Evolutionary conservation across 2,113 vertebrate genomes (phyloP).

Genomic region (Etheostoma spectabile): DNA sequence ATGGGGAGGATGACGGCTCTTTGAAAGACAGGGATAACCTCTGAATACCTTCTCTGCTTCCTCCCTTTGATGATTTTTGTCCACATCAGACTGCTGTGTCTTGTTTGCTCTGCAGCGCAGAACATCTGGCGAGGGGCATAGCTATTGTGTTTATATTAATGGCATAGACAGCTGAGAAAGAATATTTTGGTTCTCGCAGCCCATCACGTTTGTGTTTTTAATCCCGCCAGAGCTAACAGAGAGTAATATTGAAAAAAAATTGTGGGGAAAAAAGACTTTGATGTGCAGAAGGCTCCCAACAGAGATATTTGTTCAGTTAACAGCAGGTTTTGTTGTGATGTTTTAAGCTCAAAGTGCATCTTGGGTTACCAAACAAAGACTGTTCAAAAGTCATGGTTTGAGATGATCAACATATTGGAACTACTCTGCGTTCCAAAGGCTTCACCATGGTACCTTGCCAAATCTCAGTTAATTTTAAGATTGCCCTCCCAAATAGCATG

Average conservation of each 20-base stretch:
- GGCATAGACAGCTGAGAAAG: conserved; percentile 44
- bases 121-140: conserved; percentile 59
- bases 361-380: conserved; percentile 68
- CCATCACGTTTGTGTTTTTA: conserved; percentile 30
- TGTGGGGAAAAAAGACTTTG: conserved; percentile 47
- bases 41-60: conserved; percentile 48
- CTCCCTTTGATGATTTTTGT: conserved; percentile 60
- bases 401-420: conserved; percentile 58
- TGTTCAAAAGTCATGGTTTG: conserved; percentile 46
- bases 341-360: conserved; percentile 58
- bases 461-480: conserved; percentile 76
- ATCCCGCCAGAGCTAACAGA: conserved; percentile 41
- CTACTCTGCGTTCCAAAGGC: conserved; percentile 58
- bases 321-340: conserved; percentile 71
- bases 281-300: conserved; percentile 64
- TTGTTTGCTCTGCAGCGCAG: conserved; percentile 42
- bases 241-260: conserved; percentile 43
- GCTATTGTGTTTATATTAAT: conserved; percentile 55
- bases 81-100: conserved; percentile 40
- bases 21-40: conserved; percentile 49
- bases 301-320: conserved; percentile 45
- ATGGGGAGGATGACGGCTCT: conserved; percentile 23
- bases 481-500: conserved; percentile 63
- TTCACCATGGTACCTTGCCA: conserved; percentile 58
- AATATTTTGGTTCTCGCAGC: conserved; percentile 54